phyloP scores from a whole-genome alignment of 2,888 invertebrate genomes.

The Trichogramma evanescens region DNA sequence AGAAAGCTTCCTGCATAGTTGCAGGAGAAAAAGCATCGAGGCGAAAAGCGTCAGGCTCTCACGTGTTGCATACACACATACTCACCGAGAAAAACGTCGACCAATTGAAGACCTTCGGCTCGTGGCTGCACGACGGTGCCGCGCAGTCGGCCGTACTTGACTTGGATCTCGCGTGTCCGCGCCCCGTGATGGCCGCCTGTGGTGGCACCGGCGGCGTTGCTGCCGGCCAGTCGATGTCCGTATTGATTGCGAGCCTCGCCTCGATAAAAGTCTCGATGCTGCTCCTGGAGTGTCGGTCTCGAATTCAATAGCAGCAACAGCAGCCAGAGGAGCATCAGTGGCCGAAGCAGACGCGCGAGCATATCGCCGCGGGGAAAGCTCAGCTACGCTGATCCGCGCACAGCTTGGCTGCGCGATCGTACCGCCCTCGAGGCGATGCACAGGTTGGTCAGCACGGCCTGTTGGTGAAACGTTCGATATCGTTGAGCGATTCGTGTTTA shows the following conservation, averaged over 20 bases:
- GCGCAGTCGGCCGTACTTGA: constrained; percentile 63
- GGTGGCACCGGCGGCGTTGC: constrained; percentile 31
- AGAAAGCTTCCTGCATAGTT: too few species aligned
- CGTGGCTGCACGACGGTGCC: constrained; percentile 63
- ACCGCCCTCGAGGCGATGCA: too few species aligned
- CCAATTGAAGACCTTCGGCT: constrained; percentile 56
- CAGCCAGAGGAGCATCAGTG: constrained; percentile 39
- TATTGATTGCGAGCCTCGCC: constrained; percentile 28
- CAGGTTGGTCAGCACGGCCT: too few species aligned
- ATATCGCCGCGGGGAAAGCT: too few species aligned
- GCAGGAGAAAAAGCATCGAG: too few species aligned
- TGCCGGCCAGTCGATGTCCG: constrained; percentile 26
- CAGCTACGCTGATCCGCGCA: too few species aligned
- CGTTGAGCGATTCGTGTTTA: too few species aligned
- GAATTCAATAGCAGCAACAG: constrained; percentile 38
- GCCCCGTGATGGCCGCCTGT: constrained; percentile 29
- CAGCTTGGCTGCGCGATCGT: too few species aligned
- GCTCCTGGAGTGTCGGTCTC: constrained; percentile 40
- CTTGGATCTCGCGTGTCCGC: constrained; percentile 50
- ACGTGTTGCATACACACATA: constrained; percentile 3
- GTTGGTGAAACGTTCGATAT: too few species aligned
- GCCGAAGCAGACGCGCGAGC: neutral
- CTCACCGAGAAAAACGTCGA: constrained; percentile 65
- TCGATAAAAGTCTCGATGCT: constrained; percentile 35
- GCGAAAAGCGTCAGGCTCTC: too few species aligned